Conservation (phyloP, 2,113 vertebrate species). For the Junco hyemalis region DNA sequence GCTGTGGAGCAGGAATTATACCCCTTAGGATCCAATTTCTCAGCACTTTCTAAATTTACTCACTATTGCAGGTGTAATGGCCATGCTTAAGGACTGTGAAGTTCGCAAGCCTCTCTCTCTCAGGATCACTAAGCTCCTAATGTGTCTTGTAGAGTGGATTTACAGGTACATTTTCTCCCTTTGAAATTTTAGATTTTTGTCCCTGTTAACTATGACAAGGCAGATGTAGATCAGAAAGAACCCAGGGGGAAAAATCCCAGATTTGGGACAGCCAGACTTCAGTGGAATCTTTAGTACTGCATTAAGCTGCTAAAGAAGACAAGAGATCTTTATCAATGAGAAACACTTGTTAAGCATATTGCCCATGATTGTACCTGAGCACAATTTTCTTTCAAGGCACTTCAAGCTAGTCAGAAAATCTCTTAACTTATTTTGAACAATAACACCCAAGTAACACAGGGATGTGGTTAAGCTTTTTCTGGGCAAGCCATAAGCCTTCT, state of each 20-base stretch:
- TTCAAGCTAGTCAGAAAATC: constrained; percentile 49
- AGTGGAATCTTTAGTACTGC: background rate
- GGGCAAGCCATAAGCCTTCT: constrained; percentile 25
- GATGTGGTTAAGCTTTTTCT: constrained; percentile 47
- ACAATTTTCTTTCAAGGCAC: constrained; percentile 18
- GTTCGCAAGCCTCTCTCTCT: background rate
- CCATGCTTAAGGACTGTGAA: background rate
- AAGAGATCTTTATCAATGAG: background rate
- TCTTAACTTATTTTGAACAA: constrained; percentile 47
- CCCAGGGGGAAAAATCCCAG: background rate
- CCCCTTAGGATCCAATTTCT: background rate
- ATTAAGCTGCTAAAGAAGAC: background rate
- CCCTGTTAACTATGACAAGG: background rate
- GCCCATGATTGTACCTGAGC: background rate
- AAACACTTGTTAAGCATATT: background rate
- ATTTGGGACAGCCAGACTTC: background rate
- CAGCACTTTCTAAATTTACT: background rate
- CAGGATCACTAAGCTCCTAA: background rate
- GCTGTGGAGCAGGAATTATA: background rate
- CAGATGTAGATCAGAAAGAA: background rate
- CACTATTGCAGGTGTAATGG: background rate
- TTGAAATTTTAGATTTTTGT: background rate
- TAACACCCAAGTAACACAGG: background rate
- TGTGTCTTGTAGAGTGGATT: background rate
- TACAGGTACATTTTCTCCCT: background rate